phyloP scores from a whole-genome alignment of 23 tunicate genomes.

The Pegea sp. region DNA sequence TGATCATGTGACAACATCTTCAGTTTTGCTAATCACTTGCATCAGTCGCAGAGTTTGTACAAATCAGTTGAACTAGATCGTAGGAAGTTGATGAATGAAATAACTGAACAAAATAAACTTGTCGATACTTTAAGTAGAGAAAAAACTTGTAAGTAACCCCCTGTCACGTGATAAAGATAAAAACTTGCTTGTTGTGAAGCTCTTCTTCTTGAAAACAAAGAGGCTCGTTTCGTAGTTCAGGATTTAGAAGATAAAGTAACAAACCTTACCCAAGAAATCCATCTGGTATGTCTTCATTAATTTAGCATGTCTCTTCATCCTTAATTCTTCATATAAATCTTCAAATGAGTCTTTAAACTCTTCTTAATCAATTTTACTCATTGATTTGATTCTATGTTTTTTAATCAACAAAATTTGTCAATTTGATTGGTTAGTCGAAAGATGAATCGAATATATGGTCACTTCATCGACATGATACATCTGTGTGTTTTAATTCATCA shows the following conservation, averaged over 20 bases:
- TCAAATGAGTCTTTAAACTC: neutral
- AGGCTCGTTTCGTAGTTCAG: constrained; percentile 76
- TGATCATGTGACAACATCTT: no score
- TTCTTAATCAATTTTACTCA: neutral
- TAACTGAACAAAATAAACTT: constrained; percentile 80
- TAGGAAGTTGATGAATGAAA: constrained; percentile 59
- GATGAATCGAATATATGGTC: no score
- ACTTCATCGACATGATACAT: no score
- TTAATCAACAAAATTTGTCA: neutral
- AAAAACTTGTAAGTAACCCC: constrained; percentile 57
- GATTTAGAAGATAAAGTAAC: constrained; percentile 72
- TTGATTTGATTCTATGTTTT: neutral
- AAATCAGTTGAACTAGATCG: constrained; percentile 43
- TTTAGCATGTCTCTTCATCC: neutral
- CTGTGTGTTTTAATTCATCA: no score
- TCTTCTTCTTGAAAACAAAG: constrained; percentile 71
- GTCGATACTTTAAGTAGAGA: constrained; percentile 63
- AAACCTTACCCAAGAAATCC: constrained; percentile 50
- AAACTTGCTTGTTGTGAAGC: constrained; percentile 12
- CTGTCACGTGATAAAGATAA: no score
- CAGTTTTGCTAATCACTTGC: no score
- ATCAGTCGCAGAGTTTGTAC: constrained; percentile 48
- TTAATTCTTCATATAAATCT: neutral
- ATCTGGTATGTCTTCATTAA: constrained; percentile 26
- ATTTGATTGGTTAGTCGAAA: no score